These are phyloP conservation scores for Chloroceryle inda DNA, from an alignment of 2,797 vertebrate species.

Conservation along the genomic window DNA sequence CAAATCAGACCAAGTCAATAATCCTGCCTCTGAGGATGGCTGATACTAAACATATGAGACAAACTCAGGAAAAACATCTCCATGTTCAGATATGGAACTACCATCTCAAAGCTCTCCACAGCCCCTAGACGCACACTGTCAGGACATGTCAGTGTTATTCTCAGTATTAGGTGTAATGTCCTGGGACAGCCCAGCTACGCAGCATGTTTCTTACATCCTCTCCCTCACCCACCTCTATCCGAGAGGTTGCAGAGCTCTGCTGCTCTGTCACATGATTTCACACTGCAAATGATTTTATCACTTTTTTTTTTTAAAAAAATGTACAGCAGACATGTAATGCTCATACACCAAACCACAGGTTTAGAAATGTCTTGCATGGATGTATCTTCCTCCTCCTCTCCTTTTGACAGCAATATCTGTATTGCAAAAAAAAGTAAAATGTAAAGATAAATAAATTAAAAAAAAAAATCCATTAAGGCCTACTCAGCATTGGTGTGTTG, in stretches of 20 bases:
- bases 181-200: background rate
- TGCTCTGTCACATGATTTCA: conserved; percentile 3
- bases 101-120: background rate
- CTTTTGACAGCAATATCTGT: background rate
- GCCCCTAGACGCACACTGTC: background rate
- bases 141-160: background rate
- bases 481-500: background rate
- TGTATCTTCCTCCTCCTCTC: background rate
- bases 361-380: background rate
- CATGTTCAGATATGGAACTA: background rate
- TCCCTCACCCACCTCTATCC: background rate
- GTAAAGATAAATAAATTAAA: too few species aligned
- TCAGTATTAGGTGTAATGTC: background rate
- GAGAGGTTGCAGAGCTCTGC: background rate
- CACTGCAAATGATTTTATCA: background rate
- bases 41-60: background rate
- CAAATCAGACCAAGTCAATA: background rate
- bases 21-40: background rate
- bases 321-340: background rate
- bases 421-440: background rate
- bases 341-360: background rate
- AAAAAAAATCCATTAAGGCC: background rate
- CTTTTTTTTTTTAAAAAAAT: background rate
- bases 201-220: background rate
- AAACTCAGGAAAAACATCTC: background rate